Base-by-base conservation (phyloP, 2,797 vertebrate genomes). In the Pelobates cultripes region DNA sequence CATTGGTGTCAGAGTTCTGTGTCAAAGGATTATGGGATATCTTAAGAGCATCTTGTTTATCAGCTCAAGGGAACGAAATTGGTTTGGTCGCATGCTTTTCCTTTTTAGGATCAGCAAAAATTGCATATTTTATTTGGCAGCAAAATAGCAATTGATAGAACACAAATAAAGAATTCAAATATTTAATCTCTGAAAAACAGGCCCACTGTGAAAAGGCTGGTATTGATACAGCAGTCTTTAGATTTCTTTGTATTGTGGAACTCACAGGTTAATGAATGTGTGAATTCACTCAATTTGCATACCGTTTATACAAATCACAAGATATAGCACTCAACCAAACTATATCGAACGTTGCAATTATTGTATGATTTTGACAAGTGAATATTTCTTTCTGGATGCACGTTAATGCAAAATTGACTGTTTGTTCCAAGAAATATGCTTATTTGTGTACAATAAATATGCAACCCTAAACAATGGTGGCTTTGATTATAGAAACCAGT, bases 1-100 rank as follows among this genome's bases (percentile, higher is more conserved):
- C 63, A 85, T 0, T 74, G 70, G 85, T 79, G 45, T 87, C 88
- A 84, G 70, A 77, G 85, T 40, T 70, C 88, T 61, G 71, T 44
- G 80, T 85, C 85, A 47, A 14, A 75, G 70, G 73, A 77, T 81
- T 78, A 82, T 17, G 28, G 55, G 63, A 69, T 84, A 78, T 79
- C 82, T 74, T 75, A 70, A 71, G 72, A 76, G 77, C 77, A 79
- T 75, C 57, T 79, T 79, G 53, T 70, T 79, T 71, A 79, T 75
- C 42, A 40, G 12, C 57, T 76, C 47, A 75, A 42, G 42, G 63
- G 63, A 60, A 40, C 55, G 74, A 43, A 61, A 69, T 9, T 41
- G 40, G 44, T 51, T 64, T 51, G 53, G 42, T 69, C 15, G 12
- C n/a, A 15, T 53, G 44, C 44, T 47, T 79, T 45, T 42, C 9